Conservation (phyloP, 1,140 invertebrate genomes). For the Solenopsis fugax region DNA sequence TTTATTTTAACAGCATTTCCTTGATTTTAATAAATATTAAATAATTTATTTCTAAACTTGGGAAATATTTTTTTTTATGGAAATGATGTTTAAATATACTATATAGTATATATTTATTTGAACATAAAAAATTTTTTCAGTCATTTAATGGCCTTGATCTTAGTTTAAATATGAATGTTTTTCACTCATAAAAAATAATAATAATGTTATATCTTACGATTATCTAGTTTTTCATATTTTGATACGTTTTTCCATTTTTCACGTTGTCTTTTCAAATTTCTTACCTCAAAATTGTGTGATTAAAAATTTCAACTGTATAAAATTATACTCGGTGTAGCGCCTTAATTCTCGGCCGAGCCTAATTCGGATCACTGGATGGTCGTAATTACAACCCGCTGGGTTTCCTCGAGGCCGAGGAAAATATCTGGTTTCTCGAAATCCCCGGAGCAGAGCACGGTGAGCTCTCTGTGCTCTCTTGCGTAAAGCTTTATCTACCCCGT, state of each 20-base stretch:
- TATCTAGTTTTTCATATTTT: neutral
- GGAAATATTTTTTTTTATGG: no score
- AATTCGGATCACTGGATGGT: neutral
- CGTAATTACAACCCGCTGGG: conserved; percentile 39
- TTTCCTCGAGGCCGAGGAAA: conserved; percentile 39
- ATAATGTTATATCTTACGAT: neutral
- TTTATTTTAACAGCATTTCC: no score
- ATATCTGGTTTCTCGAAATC: conserved; percentile 65
- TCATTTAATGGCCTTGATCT: neutral
- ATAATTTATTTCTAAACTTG: no score
- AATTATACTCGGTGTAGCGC: neutral
- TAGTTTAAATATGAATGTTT: neutral
- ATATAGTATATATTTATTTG: no score
- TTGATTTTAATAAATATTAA: no score
- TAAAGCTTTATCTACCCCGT: conserved; percentile 43
- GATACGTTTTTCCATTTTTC: neutral
- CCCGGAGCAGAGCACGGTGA: neutral
- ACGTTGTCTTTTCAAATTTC: neutral
- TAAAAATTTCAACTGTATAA: neutral
- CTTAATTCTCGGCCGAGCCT: neutral
- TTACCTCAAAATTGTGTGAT: neutral
- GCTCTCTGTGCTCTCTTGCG: conserved; percentile 25
- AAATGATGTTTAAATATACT: no score
- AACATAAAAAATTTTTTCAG: no score
- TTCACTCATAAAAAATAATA: neutral